Evolutionary conservation across 2,797 vertebrate genomes (phyloP), one percentile per base, ranked within the genome.

Genomic region (Microctenopoma lineatum): DNA sequence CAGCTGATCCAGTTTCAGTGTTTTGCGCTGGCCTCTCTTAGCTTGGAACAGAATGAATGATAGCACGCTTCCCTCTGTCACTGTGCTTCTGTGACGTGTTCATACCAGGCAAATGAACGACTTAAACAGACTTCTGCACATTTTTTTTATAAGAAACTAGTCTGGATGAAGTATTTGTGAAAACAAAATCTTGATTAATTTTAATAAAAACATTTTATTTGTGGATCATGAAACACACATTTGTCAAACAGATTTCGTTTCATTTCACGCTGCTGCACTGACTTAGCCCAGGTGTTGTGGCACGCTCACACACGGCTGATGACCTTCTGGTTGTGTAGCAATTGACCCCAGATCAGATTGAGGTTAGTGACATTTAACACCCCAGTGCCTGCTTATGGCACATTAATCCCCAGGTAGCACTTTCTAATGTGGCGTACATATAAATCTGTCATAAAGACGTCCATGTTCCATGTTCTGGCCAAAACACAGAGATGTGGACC

Each of bases 351-450:
- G 76, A 65, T 83, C 75, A 84, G 74, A 80, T 70, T 77, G 85
- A 77, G 82, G 77, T 80, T 72, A 64, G 67, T 29, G 50, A 59
- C 66, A 74, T 87, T 88, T 87, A 54, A 84, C 84, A 88, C 70
- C 67, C 61, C 77, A 56, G 57, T 76, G 77, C 51, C 42, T 66
- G 63, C 62, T 46, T 57, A 67, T 72, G 63, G 63, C 68, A 75
- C 79, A 85, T 87, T 87, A 86, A 86, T 77, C 68, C 69, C 56
- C 54, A 56, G 47, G 55, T 57, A 44, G 57, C 53, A 48, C 39
- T 48, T 59, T 76, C 8, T 71, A 66, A 79, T 21, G 16, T 8
- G 27, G 54, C 64, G 4, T 38, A 38, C 11, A 55, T 66, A 45
- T 82, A 59, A 84, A 77, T 55, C 48, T 75, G 66, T 57, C 70